Percentiles rank a stretch among this genome's conserved stretches.
These are phyloP conservation scores for Drosophila parabipectinata DNA, from an alignment of 1,140 invertebrate genomes.

Conservation along the genomic window DNA sequence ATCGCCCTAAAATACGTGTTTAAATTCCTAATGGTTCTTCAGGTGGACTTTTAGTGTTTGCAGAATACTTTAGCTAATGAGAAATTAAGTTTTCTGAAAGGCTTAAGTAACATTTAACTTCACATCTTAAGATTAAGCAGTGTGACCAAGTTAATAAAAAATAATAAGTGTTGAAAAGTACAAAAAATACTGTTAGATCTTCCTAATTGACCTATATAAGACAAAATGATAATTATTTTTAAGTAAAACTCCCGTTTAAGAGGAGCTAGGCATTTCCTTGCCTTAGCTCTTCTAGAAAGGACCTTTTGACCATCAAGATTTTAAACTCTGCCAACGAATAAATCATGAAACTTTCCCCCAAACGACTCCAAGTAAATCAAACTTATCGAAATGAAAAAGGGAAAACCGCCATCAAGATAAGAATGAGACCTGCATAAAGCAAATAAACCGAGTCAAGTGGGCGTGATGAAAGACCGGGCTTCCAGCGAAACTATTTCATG, in stretches of 20 bases:
- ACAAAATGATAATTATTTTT: no score
- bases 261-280: not conserved
- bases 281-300: not conserved
- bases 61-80: not conserved
- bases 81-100: not conserved
- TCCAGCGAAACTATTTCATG: constrained; percentile 41
- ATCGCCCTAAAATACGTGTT: constrained; percentile 21
- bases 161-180: no score
- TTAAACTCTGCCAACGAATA: constrained; percentile 18
- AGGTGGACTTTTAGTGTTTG: not conserved
- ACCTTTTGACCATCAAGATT: constrained; percentile 3
- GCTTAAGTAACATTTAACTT: no score
- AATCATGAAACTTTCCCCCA: constrained; percentile 25
- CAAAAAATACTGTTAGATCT: no score
- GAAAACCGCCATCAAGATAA: constrained; percentile 33
- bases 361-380: constrained; percentile 38
- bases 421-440: constrained; percentile 27
- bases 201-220: no score
- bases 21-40: constrained; percentile 2
- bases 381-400: constrained; percentile 27
- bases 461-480: constrained; percentile 29
- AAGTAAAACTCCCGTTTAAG: not conserved
- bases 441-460: constrained; percentile 43
- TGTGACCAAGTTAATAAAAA: no score
- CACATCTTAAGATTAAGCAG: no score